Evolutionary conservation across 2,797 vertebrate species (phyloP).

Genomic region (Acestrorhynchus altus): DNA sequence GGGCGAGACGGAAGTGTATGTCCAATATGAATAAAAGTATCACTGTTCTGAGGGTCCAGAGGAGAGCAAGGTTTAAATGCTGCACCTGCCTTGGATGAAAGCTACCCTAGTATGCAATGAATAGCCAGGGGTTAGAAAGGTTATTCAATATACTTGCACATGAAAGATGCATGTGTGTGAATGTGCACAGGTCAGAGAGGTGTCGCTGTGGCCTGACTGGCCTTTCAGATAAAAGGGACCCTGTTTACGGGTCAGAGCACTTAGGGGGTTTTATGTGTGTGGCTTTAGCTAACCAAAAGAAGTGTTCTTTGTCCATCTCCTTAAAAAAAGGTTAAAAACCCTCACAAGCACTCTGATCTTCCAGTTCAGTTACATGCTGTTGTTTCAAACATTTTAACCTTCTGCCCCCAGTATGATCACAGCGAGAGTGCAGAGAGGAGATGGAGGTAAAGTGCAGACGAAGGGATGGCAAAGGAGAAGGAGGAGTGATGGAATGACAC

Average conservation of each 20-base stretch:
- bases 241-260: conserved; percentile 51
- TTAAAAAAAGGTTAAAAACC: neutral
- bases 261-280: conserved; percentile 3
- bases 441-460: neutral
- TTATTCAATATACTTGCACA: conserved; percentile 39
- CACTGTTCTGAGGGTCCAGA: conserved; percentile 26
- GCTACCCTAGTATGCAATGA: conserved; percentile 35
- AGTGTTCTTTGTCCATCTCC: neutral
- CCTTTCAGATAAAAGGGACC: conserved; percentile 45
- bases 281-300: neutral
- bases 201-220: conserved; percentile 20
- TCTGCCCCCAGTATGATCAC: conserved; percentile 6
- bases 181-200: conserved; percentile 37
- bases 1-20: neutral
- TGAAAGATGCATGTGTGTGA: conserved; percentile 45
- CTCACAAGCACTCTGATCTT: conserved; percentile 6
- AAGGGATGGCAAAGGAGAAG: neutral
- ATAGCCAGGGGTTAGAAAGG: conserved; percentile 30
- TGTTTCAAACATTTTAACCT: conserved; percentile 10
- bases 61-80: conserved; percentile 47
- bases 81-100: conserved; percentile 46
- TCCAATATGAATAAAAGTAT: neutral
- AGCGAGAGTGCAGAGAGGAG: neutral
- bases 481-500: conserved; percentile 4
- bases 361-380: conserved; percentile 5